Percentiles rank a stretch among this genome's conserved stretches.
phyloP scores from a whole-genome alignment of 2,113 vertebrate genomes.

The Holacanthus passer region DNA sequence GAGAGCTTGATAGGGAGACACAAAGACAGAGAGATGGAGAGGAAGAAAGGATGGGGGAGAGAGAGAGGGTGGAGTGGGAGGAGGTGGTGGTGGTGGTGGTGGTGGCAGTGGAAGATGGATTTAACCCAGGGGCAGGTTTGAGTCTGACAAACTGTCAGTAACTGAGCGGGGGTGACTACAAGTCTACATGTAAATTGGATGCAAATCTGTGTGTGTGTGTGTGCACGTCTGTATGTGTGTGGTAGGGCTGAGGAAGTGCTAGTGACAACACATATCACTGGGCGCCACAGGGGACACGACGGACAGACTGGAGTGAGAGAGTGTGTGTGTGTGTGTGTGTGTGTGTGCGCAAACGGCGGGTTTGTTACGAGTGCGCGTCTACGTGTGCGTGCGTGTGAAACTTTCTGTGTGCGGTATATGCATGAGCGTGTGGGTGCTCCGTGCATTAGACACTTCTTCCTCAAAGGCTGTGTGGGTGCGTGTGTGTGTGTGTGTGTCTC shows the following conservation, averaged over 20 bases:
- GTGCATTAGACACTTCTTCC: constrained; percentile 39
- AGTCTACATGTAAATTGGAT: constrained; percentile 75
- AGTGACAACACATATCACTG: constrained; percentile 61
- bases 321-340: constrained; percentile 10
- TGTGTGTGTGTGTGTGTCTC: constrained; percentile 51
- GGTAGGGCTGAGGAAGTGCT: constrained; percentile 45
- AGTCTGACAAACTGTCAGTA: constrained; percentile 77
- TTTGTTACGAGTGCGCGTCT: neutral
- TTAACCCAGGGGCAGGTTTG: constrained; percentile 75
- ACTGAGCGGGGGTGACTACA: constrained; percentile 56
- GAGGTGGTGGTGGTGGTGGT: neutral
- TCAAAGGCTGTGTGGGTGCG: constrained; percentile 55
- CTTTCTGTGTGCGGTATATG: constrained; percentile 20
- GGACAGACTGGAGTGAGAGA: constrained; percentile 25
- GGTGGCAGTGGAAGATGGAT: constrained; percentile 54
- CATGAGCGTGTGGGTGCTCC: constrained; percentile 10
- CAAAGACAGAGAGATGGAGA: constrained; percentile 25
- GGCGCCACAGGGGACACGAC: constrained; percentile 50
- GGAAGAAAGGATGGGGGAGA: constrained; percentile 29
- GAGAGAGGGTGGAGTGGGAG: constrained; percentile 39
- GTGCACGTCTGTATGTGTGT: constrained; percentile 56
- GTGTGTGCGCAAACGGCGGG: neutral
- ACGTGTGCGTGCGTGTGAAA: neutral
- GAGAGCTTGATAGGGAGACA: constrained; percentile 47
- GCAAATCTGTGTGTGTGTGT: constrained; percentile 63